Percentiles rank a stretch among this genome's conserved stretches.
These are phyloP conservation scores for Macquaria australasica DNA, from an alignment of 2,113 vertebrate genomes.

Conservation along the genomic window DNA sequence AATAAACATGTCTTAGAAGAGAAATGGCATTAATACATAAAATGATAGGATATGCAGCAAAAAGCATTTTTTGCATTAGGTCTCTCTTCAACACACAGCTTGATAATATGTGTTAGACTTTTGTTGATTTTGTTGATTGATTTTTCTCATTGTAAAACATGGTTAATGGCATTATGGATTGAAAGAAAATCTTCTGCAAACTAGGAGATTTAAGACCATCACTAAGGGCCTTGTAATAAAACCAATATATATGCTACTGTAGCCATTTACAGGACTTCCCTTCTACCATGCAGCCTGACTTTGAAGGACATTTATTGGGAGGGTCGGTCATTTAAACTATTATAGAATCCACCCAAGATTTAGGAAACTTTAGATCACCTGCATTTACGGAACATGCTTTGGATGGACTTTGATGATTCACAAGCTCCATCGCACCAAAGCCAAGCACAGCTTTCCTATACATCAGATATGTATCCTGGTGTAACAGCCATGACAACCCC, in stretches of 20 bases:
- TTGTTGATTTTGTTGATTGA: conserved; percentile 11
- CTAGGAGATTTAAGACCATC: background rate
- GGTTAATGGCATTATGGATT: background rate
- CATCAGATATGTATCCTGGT: conserved; percentile 35
- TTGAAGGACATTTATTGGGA: background rate
- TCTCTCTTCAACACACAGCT: background rate
- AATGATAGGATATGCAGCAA: background rate
- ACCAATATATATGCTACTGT: background rate
- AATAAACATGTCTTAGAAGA: background rate
- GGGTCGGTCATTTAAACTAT: conserved; percentile 15
- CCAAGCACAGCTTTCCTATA: conserved; percentile 36
- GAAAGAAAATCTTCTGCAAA: background rate
- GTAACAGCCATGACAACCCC: conserved; percentile 21
- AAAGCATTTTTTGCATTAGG: background rate
- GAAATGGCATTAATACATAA: background rate
- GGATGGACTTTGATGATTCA: conserved; percentile 38
- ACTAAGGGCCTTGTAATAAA: background rate
- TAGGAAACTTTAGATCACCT: conserved; percentile 4
- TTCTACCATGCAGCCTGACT: background rate
- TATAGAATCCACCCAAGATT: conserved; percentile 11
- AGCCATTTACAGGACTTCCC: conserved; percentile 1
- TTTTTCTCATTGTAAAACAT: conserved; percentile 7
- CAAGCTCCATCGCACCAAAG: background rate
- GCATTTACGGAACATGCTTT: background rate
- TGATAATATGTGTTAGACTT: background rate